Percentiles rank a stretch among this genome's conserved stretches.
These are phyloP conservation scores for Chaenogobius annularis DNA, from an alignment of 2,113 vertebrate genomes.

Conservation along the genomic window DNA sequence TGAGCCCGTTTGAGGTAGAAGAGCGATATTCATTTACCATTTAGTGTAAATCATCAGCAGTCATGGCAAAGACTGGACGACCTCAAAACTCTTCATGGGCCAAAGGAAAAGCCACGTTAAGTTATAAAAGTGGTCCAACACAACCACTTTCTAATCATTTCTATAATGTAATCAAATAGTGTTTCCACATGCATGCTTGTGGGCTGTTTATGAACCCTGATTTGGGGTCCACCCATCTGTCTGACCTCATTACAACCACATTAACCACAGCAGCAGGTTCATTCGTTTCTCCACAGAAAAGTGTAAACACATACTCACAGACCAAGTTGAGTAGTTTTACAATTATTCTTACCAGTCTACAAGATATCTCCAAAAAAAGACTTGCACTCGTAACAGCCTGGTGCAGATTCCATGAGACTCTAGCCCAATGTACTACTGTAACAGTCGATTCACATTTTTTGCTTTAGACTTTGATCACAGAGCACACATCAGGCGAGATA, in stretches of 20 bases:
- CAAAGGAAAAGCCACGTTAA: neutral
- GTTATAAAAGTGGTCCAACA: neutral
- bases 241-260: conserved; percentile 74
- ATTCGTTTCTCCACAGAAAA: conserved; percentile 57
- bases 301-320: neutral
- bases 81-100: neutral
- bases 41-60: no score
- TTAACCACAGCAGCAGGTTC: conserved; percentile 50
- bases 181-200: conserved; percentile 23
- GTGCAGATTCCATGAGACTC: neutral
- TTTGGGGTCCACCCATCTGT: conserved; percentile 70
- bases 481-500: conserved; percentile 17
- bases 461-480: conserved; percentile 58
- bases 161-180: neutral
- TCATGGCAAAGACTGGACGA: no score
- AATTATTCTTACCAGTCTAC: conserved; percentile 23
- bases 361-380: neutral
- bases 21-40: no score
- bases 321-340: neutral
- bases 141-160: neutral
- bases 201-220: conserved; percentile 39
- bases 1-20: neutral
- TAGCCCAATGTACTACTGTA: neutral
- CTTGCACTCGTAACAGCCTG: neutral
- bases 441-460: neutral